phyloP scores from a whole-genome alignment of 2,888 invertebrate species.

The Trissolcus brochymenae region DNA sequence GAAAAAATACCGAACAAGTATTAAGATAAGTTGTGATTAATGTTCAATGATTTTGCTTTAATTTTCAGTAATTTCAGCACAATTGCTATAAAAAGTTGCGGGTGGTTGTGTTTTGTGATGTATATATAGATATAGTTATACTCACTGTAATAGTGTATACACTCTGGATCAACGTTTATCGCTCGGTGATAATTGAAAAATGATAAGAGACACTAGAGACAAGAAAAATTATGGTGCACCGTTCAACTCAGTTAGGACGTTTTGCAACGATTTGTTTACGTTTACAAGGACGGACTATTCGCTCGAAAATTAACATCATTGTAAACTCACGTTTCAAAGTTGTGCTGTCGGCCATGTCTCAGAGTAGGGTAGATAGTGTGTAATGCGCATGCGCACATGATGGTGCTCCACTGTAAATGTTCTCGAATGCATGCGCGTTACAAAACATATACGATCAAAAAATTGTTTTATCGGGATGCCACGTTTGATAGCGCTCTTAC shows the following conservation, averaged over 20 bases:
- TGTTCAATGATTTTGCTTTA: too few species aligned
- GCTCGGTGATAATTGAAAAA: slow-evolving; percentile 61
- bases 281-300: slow-evolving; percentile 47
- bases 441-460: slow-evolving; percentile 46
- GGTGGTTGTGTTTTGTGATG: slow-evolving; percentile 53
- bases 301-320: slow-evolving; percentile 64
- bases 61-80: slow-evolving; percentile 13
- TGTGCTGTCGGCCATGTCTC: slow-evolving; percentile 73
- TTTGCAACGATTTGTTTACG: slow-evolving; percentile 57
- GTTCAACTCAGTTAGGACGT: slow-evolving; percentile 32
- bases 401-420: slow-evolving; percentile 61
- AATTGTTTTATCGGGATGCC: slow-evolving; percentile 38
- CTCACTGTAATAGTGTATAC: slow-evolving; percentile 62
- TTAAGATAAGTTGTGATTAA: too few species aligned
- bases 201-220: slow-evolving; percentile 28
- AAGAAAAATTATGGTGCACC: slow-evolving; percentile 26
- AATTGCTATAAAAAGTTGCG: slow-evolving; percentile 56
- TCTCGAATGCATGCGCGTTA: slow-evolving; percentile 53
- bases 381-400: slow-evolving; percentile 67
- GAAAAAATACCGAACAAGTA: too few species aligned
- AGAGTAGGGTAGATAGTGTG: slow-evolving; percentile 65
- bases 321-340: slow-evolving; percentile 75
- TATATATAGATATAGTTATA: slow-evolving; percentile 52
- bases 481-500: slow-evolving; percentile 13
- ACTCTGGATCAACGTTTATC: slow-evolving; percentile 62